A percentile compares a stretch with the other conserved stretches of the same genome.
Evolutionary conservation across 2,113 vertebrate species (phyloP).

Genomic region (Echinops telfairi): DNA sequence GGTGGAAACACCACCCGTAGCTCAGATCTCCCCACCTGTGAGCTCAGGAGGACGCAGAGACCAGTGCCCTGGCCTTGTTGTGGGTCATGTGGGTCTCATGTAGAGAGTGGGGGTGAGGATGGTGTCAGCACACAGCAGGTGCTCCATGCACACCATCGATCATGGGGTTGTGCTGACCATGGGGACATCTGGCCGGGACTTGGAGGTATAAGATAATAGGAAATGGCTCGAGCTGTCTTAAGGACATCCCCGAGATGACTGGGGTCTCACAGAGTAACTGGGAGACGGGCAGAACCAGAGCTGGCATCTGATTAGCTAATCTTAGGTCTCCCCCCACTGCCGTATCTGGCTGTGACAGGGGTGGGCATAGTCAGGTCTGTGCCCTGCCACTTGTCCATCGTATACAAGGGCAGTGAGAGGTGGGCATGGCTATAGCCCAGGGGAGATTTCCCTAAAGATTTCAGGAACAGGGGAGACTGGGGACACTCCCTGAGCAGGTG

Average conservation of each 20-base stretch:
- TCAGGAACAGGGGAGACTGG: too few relatives aligned
- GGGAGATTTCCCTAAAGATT: background rate
- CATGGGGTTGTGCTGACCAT: accelerated
- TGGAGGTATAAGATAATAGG: background rate
- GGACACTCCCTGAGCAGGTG: accelerated
- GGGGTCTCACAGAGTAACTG: background rate
- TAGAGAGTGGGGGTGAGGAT: too few relatives aligned
- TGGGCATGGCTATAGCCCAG: too few relatives aligned
- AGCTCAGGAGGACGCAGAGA: background rate
- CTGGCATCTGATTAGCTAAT: background rate
- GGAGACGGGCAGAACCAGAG: background rate
- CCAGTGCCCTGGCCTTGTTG: too few relatives aligned
- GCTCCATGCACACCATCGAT: accelerated
- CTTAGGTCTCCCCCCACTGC: background rate
- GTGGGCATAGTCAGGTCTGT: background rate
- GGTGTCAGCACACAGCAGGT: background rate
- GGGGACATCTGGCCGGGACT: background rate
- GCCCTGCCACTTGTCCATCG: background rate
- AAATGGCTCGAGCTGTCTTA: background rate
- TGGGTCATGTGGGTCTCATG: too few relatives aligned
- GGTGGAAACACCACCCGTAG: too few relatives aligned
- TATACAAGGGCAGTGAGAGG: background rate
- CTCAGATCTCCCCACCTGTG: background rate
- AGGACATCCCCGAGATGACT: background rate
- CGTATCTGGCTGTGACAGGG: accelerated